Evolutionary conservation across 2,888 invertebrate genomes (phyloP).

Genomic region (Melanostoma mellinum): DNA sequence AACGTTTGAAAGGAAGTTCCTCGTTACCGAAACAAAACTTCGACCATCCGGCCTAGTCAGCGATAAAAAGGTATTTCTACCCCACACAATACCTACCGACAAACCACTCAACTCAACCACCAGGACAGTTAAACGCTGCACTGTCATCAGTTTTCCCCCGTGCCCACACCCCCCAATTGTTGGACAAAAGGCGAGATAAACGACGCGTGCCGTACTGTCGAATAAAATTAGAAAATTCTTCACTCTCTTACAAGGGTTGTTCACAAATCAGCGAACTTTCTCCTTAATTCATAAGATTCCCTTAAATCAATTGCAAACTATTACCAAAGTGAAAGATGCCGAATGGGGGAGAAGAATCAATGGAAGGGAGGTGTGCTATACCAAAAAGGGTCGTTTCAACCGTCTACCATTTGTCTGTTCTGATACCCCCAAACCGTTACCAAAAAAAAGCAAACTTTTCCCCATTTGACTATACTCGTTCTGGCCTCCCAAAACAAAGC

Average conservation of each 20-base stretch:
- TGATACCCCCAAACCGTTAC: not conserved
- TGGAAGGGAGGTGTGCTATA: not conserved
- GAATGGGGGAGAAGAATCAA: not conserved
- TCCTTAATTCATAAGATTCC: constrained; percentile 46
- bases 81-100: not conserved
- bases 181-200: constrained; percentile 11
- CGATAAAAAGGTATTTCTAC: too few relatives aligned
- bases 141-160: constrained; percentile 31
- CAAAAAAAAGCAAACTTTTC: constrained; percentile 18
- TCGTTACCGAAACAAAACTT: not conserved
- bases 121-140: constrained; percentile 7
- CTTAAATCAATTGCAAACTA: constrained; percentile 62
- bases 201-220: constrained; percentile 42
- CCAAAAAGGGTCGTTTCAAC: constrained; percentile 24
- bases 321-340: constrained; percentile 27
- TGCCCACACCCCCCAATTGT: constrained; percentile 21
- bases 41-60: not conserved
- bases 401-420: constrained; percentile 68
- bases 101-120: constrained; percentile 16
- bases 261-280: constrained; percentile 5
- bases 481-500: not conserved
- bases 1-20: not conserved
- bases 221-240: constrained; percentile 36
- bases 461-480: constrained; percentile 1
- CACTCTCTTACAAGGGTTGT: constrained; percentile 33